Conservation (phyloP, 2,113 vertebrate species). For the Origma solitaria region DNA sequence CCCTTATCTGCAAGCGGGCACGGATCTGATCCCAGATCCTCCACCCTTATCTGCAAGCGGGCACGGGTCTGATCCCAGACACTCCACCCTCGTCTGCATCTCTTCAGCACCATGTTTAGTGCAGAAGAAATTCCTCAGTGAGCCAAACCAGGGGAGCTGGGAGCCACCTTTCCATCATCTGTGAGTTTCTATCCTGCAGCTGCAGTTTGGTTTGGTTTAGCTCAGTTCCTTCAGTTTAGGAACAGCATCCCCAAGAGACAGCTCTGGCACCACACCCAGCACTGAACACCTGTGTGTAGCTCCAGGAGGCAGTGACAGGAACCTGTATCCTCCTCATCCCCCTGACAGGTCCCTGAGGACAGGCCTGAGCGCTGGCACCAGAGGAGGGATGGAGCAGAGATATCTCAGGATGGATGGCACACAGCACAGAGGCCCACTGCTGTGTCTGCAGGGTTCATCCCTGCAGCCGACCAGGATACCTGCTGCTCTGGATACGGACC, state of each 20-base stretch:
- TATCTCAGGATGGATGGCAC: not conserved
- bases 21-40: not conserved
- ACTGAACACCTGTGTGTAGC: accelerated
- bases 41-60: accelerated
- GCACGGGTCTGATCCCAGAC: not conserved
- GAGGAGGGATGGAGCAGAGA: not conserved
- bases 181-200: no score
- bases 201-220: not conserved
- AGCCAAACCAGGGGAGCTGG: not conserved
- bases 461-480: accelerated
- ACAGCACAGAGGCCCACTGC: accelerated
- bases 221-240: not conserved
- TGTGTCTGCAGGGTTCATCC: accelerated
- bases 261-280: not conserved
- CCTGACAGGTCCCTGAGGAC: not conserved
- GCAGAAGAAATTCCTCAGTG: not conserved
- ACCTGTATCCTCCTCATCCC: not conserved
- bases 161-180: not conserved
- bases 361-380: not conserved
- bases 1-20: not conserved
- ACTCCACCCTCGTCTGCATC: not conserved
- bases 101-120: accelerated
- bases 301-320: not conserved
- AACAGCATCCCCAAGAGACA: not conserved
- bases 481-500: not conserved